These are phyloP conservation scores for Nemotelus pantherinus DNA, from an alignment of 2,888 invertebrate genomes.

Conservation along the genomic window DNA sequence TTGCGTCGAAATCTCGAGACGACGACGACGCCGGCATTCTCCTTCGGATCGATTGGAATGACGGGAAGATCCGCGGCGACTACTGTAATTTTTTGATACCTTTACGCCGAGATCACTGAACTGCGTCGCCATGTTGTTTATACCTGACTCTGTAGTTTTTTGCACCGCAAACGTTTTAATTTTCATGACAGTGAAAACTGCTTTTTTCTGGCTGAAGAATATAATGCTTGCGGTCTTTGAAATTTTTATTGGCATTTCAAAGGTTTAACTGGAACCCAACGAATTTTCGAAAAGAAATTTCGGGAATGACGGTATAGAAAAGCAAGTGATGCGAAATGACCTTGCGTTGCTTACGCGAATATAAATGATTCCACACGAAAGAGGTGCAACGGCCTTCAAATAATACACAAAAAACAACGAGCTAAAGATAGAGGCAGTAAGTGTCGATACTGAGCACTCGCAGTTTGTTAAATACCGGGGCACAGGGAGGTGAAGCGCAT, in stretches of 20 bases:
- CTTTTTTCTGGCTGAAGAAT: slow-evolving; percentile 6
- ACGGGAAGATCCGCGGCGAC: slow-evolving; percentile 30
- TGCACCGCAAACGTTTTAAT: slow-evolving; percentile 2
- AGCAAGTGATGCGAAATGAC: slow-evolving; percentile 1
- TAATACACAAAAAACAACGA: neutral
- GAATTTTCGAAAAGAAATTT: slow-evolving; percentile 11
- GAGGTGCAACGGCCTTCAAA: slow-evolving; percentile 34
- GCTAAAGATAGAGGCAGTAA: slow-evolving; percentile 11
- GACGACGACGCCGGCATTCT: no score
- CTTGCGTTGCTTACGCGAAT: slow-evolving; percentile 25
- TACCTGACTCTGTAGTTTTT: slow-evolving; percentile 11
- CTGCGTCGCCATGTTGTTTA: slow-evolving; percentile 27
- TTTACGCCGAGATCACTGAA: slow-evolving; percentile 22
- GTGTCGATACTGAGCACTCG: slow-evolving; percentile 2
- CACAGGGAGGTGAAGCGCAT: neutral
- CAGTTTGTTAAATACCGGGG: neutral
- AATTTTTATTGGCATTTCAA: no score
- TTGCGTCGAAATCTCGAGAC: neutral
- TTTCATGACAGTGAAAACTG: slow-evolving; percentile 26
- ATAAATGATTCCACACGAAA: slow-evolving; percentile 11
- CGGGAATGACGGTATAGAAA: slow-evolving; percentile 14
- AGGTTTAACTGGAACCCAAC: slow-evolving; percentile 15
- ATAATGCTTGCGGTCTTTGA: neutral
- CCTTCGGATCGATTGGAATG: neutral
- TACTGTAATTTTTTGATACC: slow-evolving; percentile 25